Evolutionary conservation across 2,113 vertebrate genomes (phyloP), one percentile per base, ranked within the genome.

Genomic region (Pygoscelis adeliae): DNA sequence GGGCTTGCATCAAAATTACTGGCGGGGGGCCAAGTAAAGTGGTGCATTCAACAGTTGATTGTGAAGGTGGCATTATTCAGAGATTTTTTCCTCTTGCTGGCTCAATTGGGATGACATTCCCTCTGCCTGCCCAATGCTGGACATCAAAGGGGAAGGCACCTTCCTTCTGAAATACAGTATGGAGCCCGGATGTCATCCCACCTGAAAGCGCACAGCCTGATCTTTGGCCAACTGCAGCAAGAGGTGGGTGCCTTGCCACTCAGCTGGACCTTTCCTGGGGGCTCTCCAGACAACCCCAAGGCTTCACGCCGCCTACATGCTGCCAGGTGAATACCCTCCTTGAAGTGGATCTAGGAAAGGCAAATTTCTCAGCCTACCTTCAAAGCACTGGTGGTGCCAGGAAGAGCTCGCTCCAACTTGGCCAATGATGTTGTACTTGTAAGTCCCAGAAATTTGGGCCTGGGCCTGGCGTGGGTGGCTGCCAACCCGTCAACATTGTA

Each of bases 11-110:
- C 3, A 1, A 32, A 78, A 61, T 87, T 49, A 56, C 46, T 49
- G 59, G 2, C 0, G 0, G 21, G 22, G 19, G 2, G 6, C 9
- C 23, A 8, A 15, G 25, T 6, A 65, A 47, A n/a, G 6, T 40
- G 30, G 3, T 40, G 40, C 3, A 2, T 52, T 82, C 27, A 62
- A 53, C 55, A 58, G 1, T 10, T 62, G 26, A 4, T 59, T 65
- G 22, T 29, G 30, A 81, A 74, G 15, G 12, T 74, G 38, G 17
- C 2, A 2, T 70, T 58, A 20, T 65, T 47, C 4, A 8, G 27
- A 62, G 29, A 13, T 32, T 49, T 66, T 42, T 69, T 25, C 29
- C 22, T 74, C 22, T 47, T 69, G 9, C 19, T 76, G 22, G n/a
- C 38, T 85, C 22, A 65, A 21, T 42, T 30, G 7, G 34, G 42